Percentiles rank a stretch among this genome's conserved stretches.
phyloP scores from a whole-genome alignment of 2,888 invertebrate genomes.

The Ormia ochracea region DNA sequence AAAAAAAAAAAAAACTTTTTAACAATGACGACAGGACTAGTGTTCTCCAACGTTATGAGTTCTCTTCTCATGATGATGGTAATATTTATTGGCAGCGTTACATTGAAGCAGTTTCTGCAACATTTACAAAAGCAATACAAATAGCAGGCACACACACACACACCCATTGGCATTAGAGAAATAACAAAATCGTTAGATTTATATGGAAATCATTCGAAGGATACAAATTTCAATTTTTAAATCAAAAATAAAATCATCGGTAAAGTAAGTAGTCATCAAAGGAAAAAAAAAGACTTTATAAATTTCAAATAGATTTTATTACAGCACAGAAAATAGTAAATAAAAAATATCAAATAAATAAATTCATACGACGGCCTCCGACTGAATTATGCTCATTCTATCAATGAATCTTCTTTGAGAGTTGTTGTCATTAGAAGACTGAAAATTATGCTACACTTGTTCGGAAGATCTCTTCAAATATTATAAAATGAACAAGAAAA shows the following conservation, averaged over 20 bases:
- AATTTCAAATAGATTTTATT: slow-evolving; percentile 34
- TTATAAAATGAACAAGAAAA: too few relatives aligned
- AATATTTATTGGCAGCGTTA: background rate
- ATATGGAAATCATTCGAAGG: background rate
- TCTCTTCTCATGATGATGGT: background rate
- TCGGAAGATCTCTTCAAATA: too few relatives aligned
- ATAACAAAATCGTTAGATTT: background rate
- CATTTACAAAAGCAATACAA: background rate
- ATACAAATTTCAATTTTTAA: slow-evolving; percentile 40
- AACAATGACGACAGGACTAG: slow-evolving; percentile 26
- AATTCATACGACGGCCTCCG: too few relatives aligned
- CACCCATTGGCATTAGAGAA: too few relatives aligned
- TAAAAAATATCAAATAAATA: slow-evolving; percentile 3
- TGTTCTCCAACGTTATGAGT: background rate
- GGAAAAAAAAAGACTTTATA: background rate
- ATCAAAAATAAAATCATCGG: slow-evolving; percentile 9
- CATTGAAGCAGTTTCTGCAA: background rate
- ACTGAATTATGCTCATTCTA: slow-evolving; percentile 2
- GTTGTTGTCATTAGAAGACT: too few relatives aligned
- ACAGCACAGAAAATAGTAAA: background rate
- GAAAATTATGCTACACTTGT: too few relatives aligned
- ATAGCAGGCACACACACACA: background rate
- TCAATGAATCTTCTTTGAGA: too few relatives aligned
- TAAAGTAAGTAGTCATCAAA: slow-evolving; percentile 25
- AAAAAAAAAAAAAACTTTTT: slow-evolving; percentile 33